A percentile compares a stretch with the other conserved stretches of the same genome.
phyloP scores from a whole-genome alignment of 1,140 invertebrate species.

The Batillaria attramentaria region DNA sequence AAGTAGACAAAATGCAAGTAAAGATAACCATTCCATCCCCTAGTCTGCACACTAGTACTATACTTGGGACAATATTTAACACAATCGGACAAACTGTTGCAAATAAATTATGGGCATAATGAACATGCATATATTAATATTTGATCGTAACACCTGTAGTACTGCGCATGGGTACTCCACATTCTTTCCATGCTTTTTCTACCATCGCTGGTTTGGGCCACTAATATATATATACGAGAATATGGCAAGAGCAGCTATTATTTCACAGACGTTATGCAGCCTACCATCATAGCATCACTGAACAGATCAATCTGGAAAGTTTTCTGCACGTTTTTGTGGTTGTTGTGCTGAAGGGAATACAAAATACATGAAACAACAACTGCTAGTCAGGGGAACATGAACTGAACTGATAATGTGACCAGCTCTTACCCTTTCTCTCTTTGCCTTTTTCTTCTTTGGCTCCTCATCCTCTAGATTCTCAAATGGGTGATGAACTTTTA shows the following conservation, averaged over 20 bases:
- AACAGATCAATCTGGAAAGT: not conserved
- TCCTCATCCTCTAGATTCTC: constrained; percentile 22
- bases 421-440: constrained; percentile 40
- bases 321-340: not conserved
- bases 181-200: not conserved
- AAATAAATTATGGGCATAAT: not conserved
- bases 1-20: not conserved
- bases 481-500: constrained; percentile 44
- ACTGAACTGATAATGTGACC: not conserved
- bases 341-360: not conserved
- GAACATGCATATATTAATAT: too few relatives aligned
- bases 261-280: not conserved
- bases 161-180: too few relatives aligned
- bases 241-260: not conserved
- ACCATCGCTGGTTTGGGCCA: not conserved
- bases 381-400: not conserved
- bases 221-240: not conserved
- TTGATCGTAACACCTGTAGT: too few relatives aligned
- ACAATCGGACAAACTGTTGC: not conserved
- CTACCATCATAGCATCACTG: not conserved
- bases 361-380: not conserved
- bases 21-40: not conserved
- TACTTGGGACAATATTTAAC: not conserved
- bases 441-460: constrained; percentile 50
- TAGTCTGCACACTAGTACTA: not conserved